Conservation (phyloP, 2,888 invertebrate genomes). For the Serrognathus titanus region DNA sequence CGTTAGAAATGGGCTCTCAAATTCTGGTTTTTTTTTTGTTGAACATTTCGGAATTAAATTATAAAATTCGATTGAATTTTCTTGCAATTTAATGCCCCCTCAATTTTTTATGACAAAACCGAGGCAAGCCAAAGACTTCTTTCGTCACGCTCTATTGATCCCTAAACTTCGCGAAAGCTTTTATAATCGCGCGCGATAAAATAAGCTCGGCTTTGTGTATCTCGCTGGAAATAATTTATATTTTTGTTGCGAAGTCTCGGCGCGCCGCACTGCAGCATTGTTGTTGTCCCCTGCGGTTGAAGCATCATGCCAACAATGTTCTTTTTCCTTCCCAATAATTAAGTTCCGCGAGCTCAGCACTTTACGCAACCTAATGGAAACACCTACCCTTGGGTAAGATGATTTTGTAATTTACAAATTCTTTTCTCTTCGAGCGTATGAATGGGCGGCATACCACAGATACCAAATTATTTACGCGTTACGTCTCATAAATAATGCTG, state of each 20-base stretch:
- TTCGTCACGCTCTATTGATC: neutral
- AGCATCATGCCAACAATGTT: neutral
- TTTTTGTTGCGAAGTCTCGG: neutral
- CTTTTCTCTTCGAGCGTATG: too few species aligned
- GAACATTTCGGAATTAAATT: too few species aligned
- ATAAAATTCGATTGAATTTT: too few species aligned
- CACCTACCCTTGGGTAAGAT: neutral
- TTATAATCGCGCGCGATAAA: neutral
- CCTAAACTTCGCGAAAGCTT: neutral
- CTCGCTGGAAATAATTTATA: neutral
- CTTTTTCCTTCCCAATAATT: neutral
- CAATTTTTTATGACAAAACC: too few species aligned
- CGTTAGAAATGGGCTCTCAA: too few species aligned
- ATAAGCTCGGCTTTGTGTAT: neutral
- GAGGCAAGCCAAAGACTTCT: neutral
- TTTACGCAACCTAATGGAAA: neutral
- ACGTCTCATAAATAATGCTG: too few species aligned
- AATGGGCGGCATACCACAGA: too few species aligned
- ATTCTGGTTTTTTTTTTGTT: too few species aligned
- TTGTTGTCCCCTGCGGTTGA: neutral
- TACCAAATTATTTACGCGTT: too few species aligned
- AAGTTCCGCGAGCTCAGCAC: neutral
- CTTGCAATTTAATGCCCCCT: too few species aligned
- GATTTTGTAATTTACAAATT: too few species aligned
- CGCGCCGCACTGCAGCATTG: constrained; percentile 1